Base-by-base conservation (phyloP, 2,888 invertebrate genomes). In the Dromius quadrimaculatus region DNA sequence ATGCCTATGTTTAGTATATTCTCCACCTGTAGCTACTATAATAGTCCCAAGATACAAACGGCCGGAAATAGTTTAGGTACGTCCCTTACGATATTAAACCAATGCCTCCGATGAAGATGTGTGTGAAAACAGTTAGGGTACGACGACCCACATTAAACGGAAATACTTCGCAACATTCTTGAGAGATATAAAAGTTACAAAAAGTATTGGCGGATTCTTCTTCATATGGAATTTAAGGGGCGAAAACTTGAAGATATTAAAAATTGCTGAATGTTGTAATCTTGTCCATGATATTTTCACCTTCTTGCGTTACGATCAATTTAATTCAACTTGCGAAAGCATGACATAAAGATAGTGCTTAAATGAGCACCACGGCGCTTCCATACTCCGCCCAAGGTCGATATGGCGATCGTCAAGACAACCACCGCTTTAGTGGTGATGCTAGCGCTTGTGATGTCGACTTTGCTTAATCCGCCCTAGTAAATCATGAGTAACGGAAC, bases 131-230 rank as follows among this genome's bases (percentile, higher is more conserved):
- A n/a, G n/a, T n/a, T n/a, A 15, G 15, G 15, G 41, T 15, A 15
- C 15, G 41, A 41, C 13, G 41, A 41, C 41, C 41, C 41, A 41
- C 41, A 41, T 41, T 41, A 41, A 54, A 54, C 50, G 50, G 50
- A 54, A 54, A 54, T 54, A 15, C 50, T 54, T 28, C 5, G 13
- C 3, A 15, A 54, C 50, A 54, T 54, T 54, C 50, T 28, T 54
- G 8, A 54, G 23, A 23, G 50, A 15, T 54, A 54, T 54, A 54
- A 54, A 54, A 54, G 50, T 54, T 54, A 15, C 50, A 54, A 54
- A 41, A 41, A 36, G 41, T 41, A 41, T 41, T 41, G 41, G 15
- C 41, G 15, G 15, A 41, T 41, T 41, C 41, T 41, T 41, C 11
- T 11, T 41, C 15, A 41, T 41, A 41, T 41, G 41, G 15, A 41